Conservation (phyloP, 35 echinoderm and acorn worm genomes). For the Acanthaster planci region DNA sequence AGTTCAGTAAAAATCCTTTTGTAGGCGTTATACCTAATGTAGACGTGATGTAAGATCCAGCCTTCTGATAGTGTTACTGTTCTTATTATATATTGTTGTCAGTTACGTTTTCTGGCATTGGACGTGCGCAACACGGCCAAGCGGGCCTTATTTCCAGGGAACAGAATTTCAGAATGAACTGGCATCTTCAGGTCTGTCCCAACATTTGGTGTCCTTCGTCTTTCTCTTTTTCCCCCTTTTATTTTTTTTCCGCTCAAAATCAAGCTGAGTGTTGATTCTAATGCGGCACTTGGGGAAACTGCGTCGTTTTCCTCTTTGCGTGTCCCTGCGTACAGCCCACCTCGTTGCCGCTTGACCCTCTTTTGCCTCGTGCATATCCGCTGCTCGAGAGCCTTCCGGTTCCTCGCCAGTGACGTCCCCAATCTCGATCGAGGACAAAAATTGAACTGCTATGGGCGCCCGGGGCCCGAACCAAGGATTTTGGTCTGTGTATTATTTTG, state of each 20-base stretch:
- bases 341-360: constrained; percentile 13
- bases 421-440: constrained; percentile 11
- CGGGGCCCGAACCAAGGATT: background rate
- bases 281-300: background rate
- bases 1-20: too few relatives aligned
- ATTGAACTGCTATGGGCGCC: background rate
- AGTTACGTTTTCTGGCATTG: too few relatives aligned
- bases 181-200: too few relatives aligned
- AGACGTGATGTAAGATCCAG: too few relatives aligned
- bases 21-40: too few relatives aligned
- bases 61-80: too few relatives aligned
- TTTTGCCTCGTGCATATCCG: constrained; percentile 15
- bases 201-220: too few relatives aligned
- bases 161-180: too few relatives aligned
- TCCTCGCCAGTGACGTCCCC: background rate
- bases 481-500: background rate
- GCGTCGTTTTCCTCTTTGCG: background rate
- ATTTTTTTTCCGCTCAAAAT: background rate
- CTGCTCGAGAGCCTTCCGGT: constrained; percentile 2
- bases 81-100: too few relatives aligned
- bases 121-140: too few relatives aligned
- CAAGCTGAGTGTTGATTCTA: background rate
- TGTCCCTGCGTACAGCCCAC: constrained; percentile 9
- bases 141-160: too few relatives aligned
- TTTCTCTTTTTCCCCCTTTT: too few relatives aligned